These are phyloP conservation scores for Brachynemurus nebulosus DNA, from an alignment of 2,888 invertebrate genomes.

Conservation along the genomic window DNA sequence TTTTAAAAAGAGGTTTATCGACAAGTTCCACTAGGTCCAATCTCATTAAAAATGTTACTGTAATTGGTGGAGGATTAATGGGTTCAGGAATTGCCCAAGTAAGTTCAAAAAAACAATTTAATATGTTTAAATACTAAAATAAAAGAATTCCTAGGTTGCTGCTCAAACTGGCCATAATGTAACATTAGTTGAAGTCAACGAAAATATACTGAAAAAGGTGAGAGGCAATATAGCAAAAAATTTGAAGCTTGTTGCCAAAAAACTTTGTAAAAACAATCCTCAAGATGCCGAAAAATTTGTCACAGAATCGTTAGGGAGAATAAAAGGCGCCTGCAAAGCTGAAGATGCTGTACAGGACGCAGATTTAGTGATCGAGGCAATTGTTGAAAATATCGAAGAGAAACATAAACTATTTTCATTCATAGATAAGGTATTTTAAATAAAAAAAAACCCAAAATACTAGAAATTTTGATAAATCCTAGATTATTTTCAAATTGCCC, in stretches of 20 bases:
- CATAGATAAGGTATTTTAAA: slow-evolving; percentile 14
- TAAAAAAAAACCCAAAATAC: slow-evolving; percentile 24
- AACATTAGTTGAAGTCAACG: slow-evolving; percentile 62
- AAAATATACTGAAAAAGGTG: slow-evolving; percentile 58
- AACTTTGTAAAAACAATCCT: slow-evolving; percentile 52
- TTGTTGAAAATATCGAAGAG: slow-evolving; percentile 66
- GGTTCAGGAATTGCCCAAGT: slow-evolving; percentile 87
- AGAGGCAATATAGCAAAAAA: slow-evolving; percentile 53
- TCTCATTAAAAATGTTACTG: slow-evolving; percentile 61
- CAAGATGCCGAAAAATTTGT: slow-evolving; percentile 53
- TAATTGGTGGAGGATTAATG: slow-evolving; percentile 80
- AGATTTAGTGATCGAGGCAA: slow-evolving; percentile 74
- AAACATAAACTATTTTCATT: slow-evolving; percentile 30
- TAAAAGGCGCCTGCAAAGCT: slow-evolving; percentile 48
- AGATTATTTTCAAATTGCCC: slow-evolving; percentile 44
- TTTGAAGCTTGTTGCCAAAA: slow-evolving; percentile 65
- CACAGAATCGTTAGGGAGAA: slow-evolving; percentile 41
- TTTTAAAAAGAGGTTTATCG: slow-evolving; percentile 29
- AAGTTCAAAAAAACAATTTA: no score
- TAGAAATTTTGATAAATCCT: no score
- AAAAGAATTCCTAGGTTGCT: slow-evolving; percentile 45
- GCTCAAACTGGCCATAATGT: slow-evolving; percentile 75
- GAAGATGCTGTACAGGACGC: slow-evolving; percentile 46
- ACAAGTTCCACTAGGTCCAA: slow-evolving; percentile 26
- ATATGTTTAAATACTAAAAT: neutral